Percentiles rank a stretch among this genome's conserved stretches.
phyloP scores from a whole-genome alignment of 2,113 vertebrate genomes.

The Phalacrocorax brasilianus region DNA sequence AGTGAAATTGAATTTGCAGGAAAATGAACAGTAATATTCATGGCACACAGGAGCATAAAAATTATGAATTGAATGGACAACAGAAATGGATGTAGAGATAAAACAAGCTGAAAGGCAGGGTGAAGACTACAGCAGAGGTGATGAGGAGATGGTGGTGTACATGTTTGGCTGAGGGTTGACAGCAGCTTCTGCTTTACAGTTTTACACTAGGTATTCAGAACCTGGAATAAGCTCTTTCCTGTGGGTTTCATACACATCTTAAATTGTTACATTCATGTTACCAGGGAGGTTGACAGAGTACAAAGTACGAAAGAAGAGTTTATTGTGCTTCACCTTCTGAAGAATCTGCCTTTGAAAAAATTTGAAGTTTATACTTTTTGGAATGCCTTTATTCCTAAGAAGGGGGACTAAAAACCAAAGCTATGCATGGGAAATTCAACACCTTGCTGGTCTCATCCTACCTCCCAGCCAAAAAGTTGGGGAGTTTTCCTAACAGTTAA shows the following conservation, averaged over 20 bases:
- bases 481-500: background rate
- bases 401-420: background rate
- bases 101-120: background rate
- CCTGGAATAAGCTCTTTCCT: background rate
- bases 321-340: background rate
- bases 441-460: background rate
- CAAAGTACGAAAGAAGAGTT: background rate
- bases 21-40: background rate
- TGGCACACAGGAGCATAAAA: background rate
- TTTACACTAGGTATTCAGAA: background rate
- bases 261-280: background rate
- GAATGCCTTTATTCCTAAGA: background rate
- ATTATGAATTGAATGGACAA: background rate
- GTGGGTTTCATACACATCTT: background rate
- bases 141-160: background rate
- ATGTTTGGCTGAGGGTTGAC: background rate
- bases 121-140: background rate
- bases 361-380: background rate
- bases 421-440: background rate
- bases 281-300: background rate
- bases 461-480: background rate
- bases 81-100: background rate
- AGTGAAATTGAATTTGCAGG: background rate
- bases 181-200: background rate
- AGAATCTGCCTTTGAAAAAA: background rate